phyloP scores from a whole-genome alignment of 2,888 invertebrate genomes.

The Acheta domesticus region DNA sequence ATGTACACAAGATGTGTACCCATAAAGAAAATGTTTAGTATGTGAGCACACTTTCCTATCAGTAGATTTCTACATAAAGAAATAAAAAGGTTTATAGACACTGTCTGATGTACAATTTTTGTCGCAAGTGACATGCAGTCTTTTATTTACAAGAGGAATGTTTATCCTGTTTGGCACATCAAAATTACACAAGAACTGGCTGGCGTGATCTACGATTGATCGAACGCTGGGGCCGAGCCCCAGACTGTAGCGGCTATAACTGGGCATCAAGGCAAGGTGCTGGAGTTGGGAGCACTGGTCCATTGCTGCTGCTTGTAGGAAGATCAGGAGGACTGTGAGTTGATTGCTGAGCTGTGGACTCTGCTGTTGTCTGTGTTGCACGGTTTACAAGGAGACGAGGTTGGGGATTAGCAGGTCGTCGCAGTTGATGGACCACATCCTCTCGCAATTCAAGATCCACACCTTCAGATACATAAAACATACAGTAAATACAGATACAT shows the following conservation, averaged over 20 bases:
- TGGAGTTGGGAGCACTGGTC: conserved; percentile 21
- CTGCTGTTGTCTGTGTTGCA: conserved; percentile 30
- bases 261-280: conserved; percentile 12
- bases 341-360: not conserved
- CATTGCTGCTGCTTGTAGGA: conserved; percentile 27
- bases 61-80: no score
- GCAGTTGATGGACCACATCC: conserved; percentile 31
- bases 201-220: not conserved
- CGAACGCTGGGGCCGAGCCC: not conserved
- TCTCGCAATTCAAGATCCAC: conserved; percentile 33
- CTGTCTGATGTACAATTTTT: no score
- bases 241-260: not conserved
- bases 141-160: no score
- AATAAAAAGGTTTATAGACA: no score
- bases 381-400: conserved; percentile 29
- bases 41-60: no score
- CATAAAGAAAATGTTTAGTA: no score
- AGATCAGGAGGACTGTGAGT: no score
- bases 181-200: not conserved
- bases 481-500: no score
- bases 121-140: no score
- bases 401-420: not conserved
- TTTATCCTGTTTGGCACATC: no score
- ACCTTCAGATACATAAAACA: conserved; percentile 20
- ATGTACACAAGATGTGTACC: no score